Base-by-base conservation (phyloP, 2,888 invertebrate genomes). In the Ophion slaviceki region DNA sequence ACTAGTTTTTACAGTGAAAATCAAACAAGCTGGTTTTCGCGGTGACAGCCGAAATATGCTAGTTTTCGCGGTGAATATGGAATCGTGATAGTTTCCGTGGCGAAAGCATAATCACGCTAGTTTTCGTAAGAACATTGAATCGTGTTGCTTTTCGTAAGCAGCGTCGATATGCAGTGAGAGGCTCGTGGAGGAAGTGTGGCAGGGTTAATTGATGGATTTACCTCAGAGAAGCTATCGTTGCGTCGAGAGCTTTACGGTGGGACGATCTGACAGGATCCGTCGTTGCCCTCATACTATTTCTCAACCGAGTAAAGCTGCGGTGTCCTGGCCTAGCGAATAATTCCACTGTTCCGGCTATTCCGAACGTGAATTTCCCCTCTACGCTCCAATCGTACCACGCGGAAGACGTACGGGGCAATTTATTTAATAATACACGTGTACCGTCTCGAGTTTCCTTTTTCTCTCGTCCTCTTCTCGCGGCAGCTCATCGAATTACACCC, bases 171-270 rank as follows among this genome's bases (percentile, higher is more conserved):
- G 24, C 24, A 24, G 24, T 24, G 1, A 24, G 24, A 24, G 24
- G 24, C 1, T 24, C 24, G 2, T 24, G 24, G 24, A 1, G 24
- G 24, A 24, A 24, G 24, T 24, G 24, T 24, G 24, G 24, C 24
- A 24, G 24, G 24, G 24, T 24, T 24, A 24, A 32, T 2, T 28
- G 2, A 24, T 47, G 67, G 17, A n/a, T 57, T 80, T 20, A 84
- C 86, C 86, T 86, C 59, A 86, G 61, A 2, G 83, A 86, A 81
- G 80, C 80, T 32, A 86, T 86, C 2, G 80, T 80, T 8, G 83
- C 59, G 59, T 86, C 75, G 5, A 86, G 66, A 53, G 80, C 76
- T 5, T 32, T 11, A 5, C 86, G 83, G 70, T 84, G 74, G n/a
- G 59, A 61, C 72, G 78, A 80, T 20, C 53, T 40, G n/a, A 28